A percentile compares a stretch with the other conserved stretches of the same genome.
These are phyloP conservation scores for Sinopyrophorus schimmeli DNA, from an alignment of 2,888 invertebrate species.

Conservation along the genomic window DNA sequence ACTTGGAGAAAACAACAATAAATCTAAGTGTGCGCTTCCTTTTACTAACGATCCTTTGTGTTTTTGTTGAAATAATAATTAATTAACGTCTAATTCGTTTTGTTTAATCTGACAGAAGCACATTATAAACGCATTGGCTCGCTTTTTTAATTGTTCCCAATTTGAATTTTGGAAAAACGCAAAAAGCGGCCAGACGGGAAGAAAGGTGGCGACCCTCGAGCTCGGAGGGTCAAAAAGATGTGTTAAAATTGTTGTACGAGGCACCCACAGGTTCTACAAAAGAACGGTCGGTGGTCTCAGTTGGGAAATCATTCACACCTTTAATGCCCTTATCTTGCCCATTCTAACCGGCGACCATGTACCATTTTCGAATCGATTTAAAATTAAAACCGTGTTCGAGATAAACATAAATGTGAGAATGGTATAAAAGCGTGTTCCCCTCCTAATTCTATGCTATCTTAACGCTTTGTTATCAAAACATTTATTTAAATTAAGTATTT, in stretches of 20 bases:
- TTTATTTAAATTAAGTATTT: conserved; percentile 52
- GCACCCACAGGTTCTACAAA: conserved; percentile 27
- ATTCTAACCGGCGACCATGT: conserved; percentile 49
- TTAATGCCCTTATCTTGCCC: conserved; percentile 44
- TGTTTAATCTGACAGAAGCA: conserved; percentile 5
- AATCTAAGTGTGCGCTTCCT: conserved; percentile 9
- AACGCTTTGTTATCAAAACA: conserved; percentile 50
- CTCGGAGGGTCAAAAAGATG: no score
- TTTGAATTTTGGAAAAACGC: no score
- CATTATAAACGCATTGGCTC: conserved; percentile 9
- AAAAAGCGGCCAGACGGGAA: no score
- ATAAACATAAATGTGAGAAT: conserved; percentile 40
- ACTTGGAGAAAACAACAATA: conserved; percentile 9
- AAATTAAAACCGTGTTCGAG: conserved; percentile 55
- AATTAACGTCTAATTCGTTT: conserved; percentile 8
- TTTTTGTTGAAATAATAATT: conserved; percentile 8
- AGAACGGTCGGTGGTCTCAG: conserved; percentile 36
- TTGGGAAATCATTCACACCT: conserved; percentile 26
- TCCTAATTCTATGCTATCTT: conserved; percentile 49
- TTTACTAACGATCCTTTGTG: conserved; percentile 7
- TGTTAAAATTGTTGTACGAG: no score
- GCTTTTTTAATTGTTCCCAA: conserved; percentile 1
- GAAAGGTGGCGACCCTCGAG: no score
- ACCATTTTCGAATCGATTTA: conserved; percentile 54
- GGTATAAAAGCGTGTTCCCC: conserved; percentile 41